Conservation (phyloP, 2,888 invertebrate genomes). For the Euproctis similis region DNA sequence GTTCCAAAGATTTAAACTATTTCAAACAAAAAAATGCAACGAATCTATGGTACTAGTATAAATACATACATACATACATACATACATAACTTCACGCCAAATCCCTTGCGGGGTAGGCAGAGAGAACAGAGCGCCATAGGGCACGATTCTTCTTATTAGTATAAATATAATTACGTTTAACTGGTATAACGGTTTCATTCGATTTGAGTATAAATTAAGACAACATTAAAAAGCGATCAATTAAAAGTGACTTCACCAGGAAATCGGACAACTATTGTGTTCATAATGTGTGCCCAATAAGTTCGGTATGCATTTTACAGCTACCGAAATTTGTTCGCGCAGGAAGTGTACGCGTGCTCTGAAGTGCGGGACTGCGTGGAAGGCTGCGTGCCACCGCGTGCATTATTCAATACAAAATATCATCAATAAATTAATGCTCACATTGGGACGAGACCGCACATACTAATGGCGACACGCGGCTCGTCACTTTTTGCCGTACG, state of each 20-base stretch:
- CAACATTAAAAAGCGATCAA: no score
- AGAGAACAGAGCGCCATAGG: no score
- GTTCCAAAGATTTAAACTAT: no score
- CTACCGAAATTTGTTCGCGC: slow-evolving; percentile 28
- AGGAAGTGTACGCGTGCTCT: slow-evolving; percentile 64
- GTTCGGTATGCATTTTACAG: slow-evolving; percentile 25
- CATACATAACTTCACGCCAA: no score
- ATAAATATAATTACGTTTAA: no score
- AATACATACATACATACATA: no score
- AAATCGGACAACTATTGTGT: slow-evolving; percentile 18
- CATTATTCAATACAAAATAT: slow-evolving; percentile 65
- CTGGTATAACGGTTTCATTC: no score
- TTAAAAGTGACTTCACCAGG: slow-evolving; percentile 20
- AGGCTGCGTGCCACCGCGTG: slow-evolving; percentile 38
- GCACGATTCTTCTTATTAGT: no score
- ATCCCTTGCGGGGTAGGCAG: no score
- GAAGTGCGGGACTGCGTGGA: slow-evolving; percentile 9
- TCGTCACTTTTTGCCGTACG: slow-evolving; percentile 49
- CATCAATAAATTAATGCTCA: slow-evolving; percentile 72
- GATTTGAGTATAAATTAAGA: no score
- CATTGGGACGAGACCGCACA: slow-evolving; percentile 59
- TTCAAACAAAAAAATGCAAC: no score
- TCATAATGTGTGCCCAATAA: slow-evolving; percentile 27
- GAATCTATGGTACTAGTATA: no score
- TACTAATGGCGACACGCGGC: slow-evolving; percentile 72